phyloP scores from a whole-genome alignment of 1,140 invertebrate species.

The Tetramorium simillimum region DNA sequence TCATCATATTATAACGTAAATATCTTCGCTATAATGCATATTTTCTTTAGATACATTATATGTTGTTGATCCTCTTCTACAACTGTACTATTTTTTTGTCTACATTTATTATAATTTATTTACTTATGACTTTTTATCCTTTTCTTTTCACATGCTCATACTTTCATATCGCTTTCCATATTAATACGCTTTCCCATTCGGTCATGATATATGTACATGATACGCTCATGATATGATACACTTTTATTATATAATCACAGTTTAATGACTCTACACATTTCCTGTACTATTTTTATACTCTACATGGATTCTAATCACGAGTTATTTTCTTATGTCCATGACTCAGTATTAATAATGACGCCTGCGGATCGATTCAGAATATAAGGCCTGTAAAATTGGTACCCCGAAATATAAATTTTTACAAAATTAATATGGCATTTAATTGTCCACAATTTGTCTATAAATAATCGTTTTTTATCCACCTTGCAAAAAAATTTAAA shows the following conservation, averaged over 20 bases:
- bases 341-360: not conserved
- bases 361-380: not conserved
- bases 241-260: constrained; percentile 4
- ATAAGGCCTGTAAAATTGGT: no score
- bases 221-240: not conserved
- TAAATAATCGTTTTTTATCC: no score
- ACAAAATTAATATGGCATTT: no score
- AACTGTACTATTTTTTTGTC: not conserved
- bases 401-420: no score
- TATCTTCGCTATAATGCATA: not conserved
- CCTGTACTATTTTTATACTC: not conserved
- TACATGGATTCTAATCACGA: not conserved
- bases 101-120: not conserved
- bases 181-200: constrained; percentile 1
- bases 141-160: not conserved
- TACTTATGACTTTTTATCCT: not conserved
- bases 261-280: not conserved
- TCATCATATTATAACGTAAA: not conserved
- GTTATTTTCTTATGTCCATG: not conserved
- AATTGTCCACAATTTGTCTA: no score
- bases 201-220: no score
- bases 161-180: not conserved
- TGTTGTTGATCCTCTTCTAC: not conserved
- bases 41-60: not conserved
- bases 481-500: no score